Evolutionary conservation across 2,888 invertebrate species (phyloP), one percentile per base, ranked within the genome.

Genomic region (Lacanobia wlatinum): DNA sequence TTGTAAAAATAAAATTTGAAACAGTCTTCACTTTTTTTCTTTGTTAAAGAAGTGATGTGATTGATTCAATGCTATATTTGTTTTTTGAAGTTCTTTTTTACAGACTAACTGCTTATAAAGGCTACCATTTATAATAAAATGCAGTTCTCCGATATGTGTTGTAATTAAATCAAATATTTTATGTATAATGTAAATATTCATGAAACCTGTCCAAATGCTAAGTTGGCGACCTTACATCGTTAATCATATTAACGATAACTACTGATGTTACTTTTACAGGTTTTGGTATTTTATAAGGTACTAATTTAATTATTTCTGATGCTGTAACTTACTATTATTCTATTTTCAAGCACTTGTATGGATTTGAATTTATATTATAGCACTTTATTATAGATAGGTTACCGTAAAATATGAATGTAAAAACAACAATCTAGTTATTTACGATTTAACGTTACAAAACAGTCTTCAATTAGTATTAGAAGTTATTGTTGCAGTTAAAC

Each of bases 391-490:
- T 76, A 71, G 52, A 61, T 76, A 80, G 75, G 70, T 75, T 80
- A 76, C 61, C 64, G 52, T 76, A 62, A 63, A 66, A 68, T 59
- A 67, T 56, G 16, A 72, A 76, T 73, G 58, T 83, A 78, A 68
- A 73, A 67, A 55, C 58, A 71, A 46, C 50, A 50, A 74, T 56
- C 52, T 66, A 75, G 75, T 76, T 78, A 76, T 73, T 34, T 73
- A 74, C 68, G 70, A 56, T 75, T 60, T 76, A 73, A 72, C n/a
- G 56, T 66, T 73, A 74, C 66, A 78, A 73, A 81, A 59, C 76
- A 78, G 78, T 80, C 78, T 78, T 80, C 70, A 84, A 79, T 74
- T 83, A 72, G 84, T 73, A 69, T 83, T 80, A 83, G 71, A 78
- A 69, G 73, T 74, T 72, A 63, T 82, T 82, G 75, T 70, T 77